Percentiles rank a stretch among this genome's conserved stretches.
These are phyloP conservation scores for Trichoplusia ni DNA, from an alignment of 1,140 invertebrate species.

Conservation along the genomic window DNA sequence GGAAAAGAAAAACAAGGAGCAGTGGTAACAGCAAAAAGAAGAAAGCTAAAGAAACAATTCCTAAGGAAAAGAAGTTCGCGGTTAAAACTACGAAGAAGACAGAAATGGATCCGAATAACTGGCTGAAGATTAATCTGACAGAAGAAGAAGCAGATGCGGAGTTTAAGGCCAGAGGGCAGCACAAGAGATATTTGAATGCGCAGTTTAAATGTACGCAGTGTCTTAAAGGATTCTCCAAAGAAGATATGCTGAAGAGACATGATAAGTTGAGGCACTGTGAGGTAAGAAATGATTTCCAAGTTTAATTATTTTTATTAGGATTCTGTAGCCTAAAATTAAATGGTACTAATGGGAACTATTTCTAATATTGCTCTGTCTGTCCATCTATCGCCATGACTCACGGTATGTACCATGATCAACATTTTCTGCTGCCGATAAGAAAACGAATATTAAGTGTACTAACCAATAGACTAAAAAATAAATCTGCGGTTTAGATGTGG, in stretches of 20 bases:
- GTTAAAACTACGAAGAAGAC: constrained; percentile 38
- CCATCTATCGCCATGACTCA: too few relatives aligned
- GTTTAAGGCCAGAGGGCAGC: constrained; percentile 51
- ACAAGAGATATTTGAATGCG: constrained; percentile 55
- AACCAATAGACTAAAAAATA: too few relatives aligned
- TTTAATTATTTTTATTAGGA: neutral
- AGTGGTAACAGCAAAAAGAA: constrained; percentile 19
- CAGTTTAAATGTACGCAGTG: constrained; percentile 61
- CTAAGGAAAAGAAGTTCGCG: constrained; percentile 30
- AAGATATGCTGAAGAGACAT: constrained; percentile 64
- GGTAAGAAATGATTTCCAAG: constrained; percentile 40
- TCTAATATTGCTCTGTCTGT: too few relatives aligned
- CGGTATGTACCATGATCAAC: too few relatives aligned
- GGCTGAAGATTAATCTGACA: constrained; percentile 54
- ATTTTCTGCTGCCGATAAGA: too few relatives aligned
- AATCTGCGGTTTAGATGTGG: too few relatives aligned
- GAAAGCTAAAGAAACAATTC: constrained; percentile 34
- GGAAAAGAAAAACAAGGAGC: constrained; percentile 27
- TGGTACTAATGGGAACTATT: too few relatives aligned
- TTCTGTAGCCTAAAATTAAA: too few relatives aligned
- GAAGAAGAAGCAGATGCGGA: constrained; percentile 66
- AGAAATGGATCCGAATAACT: constrained; percentile 52
- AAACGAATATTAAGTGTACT: too few relatives aligned
- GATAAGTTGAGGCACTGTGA: constrained; percentile 55
- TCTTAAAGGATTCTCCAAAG: constrained; percentile 66